phyloP scores from a whole-genome alignment of 2,797 vertebrate species.

The Enteromius mattozi region DNA sequence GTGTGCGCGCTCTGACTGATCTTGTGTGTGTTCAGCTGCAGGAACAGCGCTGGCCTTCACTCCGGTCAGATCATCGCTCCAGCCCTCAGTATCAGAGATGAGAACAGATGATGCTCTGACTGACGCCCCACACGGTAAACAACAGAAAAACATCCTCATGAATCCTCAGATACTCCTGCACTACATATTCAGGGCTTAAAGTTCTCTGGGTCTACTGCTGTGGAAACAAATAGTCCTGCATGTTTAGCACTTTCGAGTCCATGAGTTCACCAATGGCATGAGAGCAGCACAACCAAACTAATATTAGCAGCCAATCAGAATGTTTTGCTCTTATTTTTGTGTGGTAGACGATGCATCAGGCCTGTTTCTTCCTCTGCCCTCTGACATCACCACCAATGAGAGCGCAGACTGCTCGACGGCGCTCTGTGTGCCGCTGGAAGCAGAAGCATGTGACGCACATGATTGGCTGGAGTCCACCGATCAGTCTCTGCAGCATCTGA shows the following conservation, averaged over 20 bases:
- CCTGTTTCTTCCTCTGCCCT: slow-evolving; percentile 76
- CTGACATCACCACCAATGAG: slow-evolving; percentile 77
- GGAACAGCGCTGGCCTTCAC: background rate
- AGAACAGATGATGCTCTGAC: background rate
- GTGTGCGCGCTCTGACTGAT: background rate
- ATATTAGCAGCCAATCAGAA: no score
- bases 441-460: background rate
- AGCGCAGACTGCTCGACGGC: slow-evolving; percentile 56
- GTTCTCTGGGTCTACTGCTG: no score
- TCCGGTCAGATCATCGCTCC: background rate
- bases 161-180: background rate
- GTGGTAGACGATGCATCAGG: slow-evolving; percentile 67
- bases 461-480: background rate
- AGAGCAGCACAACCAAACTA: no score
- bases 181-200: background rate
- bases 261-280: no score
- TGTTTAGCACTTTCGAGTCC: no score
- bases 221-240: no score
- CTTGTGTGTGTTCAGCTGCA: background rate
- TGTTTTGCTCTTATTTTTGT: no score
- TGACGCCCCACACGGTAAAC: background rate
- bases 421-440: slow-evolving; percentile 57
- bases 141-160: background rate
- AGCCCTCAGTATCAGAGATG: background rate
- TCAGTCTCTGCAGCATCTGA: slow-evolving; percentile 63